A percentile compares a stretch with the other conserved stretches of the same genome.
Evolutionary conservation across 2,888 invertebrate species (phyloP).

Genomic region (Tipula unca): DNA sequence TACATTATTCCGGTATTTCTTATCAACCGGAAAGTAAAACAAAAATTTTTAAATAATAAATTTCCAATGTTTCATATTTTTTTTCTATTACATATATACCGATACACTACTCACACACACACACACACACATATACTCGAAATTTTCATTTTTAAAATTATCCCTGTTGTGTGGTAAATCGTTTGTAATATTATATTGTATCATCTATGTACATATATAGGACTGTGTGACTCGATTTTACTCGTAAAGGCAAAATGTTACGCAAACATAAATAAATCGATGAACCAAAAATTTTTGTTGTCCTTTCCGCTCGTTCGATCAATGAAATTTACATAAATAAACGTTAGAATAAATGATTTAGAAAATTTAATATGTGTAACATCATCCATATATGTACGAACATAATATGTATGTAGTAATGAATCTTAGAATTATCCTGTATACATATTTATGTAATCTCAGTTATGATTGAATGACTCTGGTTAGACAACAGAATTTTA

Average conservation of each 20-base stretch:
- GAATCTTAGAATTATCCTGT: background rate
- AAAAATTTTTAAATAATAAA: background rate
- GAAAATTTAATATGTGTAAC: background rate
- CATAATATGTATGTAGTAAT: background rate
- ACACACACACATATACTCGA: background rate
- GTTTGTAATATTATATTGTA: background rate
- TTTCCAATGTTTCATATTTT: background rate
- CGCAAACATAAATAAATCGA: background rate
- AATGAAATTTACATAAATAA: background rate
- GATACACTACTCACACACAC: background rate
- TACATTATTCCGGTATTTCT: constrained; percentile 8
- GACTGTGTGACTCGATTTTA: background rate
- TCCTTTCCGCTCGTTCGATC: background rate
- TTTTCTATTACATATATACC: background rate
- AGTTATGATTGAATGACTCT: background rate
- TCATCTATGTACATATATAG: background rate
- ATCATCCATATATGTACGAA: background rate
- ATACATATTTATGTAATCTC: background rate
- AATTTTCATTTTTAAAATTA: background rate
- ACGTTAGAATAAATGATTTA: background rate
- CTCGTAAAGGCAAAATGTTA: background rate
- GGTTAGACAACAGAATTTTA: background rate
- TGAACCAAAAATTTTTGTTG: background rate
- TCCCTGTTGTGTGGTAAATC: constrained; percentile 14
- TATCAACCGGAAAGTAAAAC: background rate